Conservation (phyloP, 2,888 invertebrate species). For the Mesochorus sp. region DNA sequence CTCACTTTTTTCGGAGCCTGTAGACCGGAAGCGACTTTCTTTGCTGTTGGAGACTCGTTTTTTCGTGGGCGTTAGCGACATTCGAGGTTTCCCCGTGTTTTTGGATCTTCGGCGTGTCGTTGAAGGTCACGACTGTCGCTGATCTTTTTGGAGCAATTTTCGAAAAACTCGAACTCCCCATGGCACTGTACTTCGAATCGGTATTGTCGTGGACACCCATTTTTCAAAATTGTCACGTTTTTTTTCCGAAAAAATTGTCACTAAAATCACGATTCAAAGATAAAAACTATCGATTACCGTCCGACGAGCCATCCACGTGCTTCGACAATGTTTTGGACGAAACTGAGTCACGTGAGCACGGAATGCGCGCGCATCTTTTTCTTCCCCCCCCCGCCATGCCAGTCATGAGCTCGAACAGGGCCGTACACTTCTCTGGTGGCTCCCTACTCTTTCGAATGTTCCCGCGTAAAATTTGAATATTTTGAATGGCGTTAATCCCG, state of each 20-base stretch:
- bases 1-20: conserved; percentile 80
- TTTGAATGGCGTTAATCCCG: too few relatives aligned
- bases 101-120: conserved; percentile 68
- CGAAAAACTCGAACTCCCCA: conserved; percentile 74
- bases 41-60: conserved; percentile 75
- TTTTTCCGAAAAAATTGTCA: neutral
- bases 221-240: neutral
- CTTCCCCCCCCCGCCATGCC: too few relatives aligned
- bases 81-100: conserved; percentile 67
- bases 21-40: conserved; percentile 81
- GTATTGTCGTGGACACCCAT: conserved; percentile 79
- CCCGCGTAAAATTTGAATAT: too few relatives aligned
- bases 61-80: conserved; percentile 52
- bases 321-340: too few relatives aligned
- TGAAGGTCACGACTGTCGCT: conserved; percentile 66
- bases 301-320: too few relatives aligned
- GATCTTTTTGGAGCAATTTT: conserved; percentile 76
- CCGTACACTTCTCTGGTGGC: too few relatives aligned
- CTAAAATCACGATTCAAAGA: too few relatives aligned
- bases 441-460: too few relatives aligned
- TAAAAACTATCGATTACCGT: too few relatives aligned
- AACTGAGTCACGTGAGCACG: too few relatives aligned
- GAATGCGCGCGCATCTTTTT: too few relatives aligned
- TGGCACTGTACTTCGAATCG: conserved; percentile 78
- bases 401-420: too few relatives aligned